Evolutionary conservation across 30 jellyfish, hydroid and myxozoan genomes (phyloP), one percentile per base, ranked within the genome.

Genomic region (Turritopsis rubra): DNA sequence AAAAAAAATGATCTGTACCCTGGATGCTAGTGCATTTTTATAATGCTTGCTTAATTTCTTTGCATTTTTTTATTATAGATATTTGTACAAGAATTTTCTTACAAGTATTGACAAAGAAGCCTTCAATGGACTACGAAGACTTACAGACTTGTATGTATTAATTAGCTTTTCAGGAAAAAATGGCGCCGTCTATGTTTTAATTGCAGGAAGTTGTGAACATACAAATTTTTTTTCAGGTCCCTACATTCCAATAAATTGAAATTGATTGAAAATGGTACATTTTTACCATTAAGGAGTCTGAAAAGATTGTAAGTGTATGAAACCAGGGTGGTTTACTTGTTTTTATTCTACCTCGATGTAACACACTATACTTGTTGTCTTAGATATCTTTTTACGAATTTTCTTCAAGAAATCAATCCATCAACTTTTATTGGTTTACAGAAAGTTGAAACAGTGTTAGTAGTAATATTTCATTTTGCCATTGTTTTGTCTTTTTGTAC

Each of bases 81-180:
- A 77, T 79, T 79, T 92, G 41, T 92, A 92, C 81, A 92, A 92
- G 72, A 92, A 92, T 54, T 92, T 92, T 75, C 81, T 92, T 70
- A 41, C 96, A 16, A 84, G 68, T 7, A 82, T 92, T 84, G 92
- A 92, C 79, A 85, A 81, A 79, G 90, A 89, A 66, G 98, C 98
- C 0, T 92, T 92, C 81, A 75, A 72, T 26, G 96, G 98, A 24
- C 88, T 92, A n/a, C 87, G 95, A 54, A 80, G 95, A 65, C 91
- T 92, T 73, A 80, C 68, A 77, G 89, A 86, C 21, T 72, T 92
- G 98, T 92, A 88, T 68, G 98, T 74, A n/a, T 65, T 74, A 23
- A 20, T 24, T 74, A n/a, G 5, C 60, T 5, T 41, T 41, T n/a
- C n/a, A n/a, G n/a, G n/a, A n/a, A 54, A 54, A 54, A 54, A 54